These are phyloP conservation scores for Cistogaster globosa DNA, from an alignment of 2,888 invertebrate species.

Conservation along the genomic window DNA sequence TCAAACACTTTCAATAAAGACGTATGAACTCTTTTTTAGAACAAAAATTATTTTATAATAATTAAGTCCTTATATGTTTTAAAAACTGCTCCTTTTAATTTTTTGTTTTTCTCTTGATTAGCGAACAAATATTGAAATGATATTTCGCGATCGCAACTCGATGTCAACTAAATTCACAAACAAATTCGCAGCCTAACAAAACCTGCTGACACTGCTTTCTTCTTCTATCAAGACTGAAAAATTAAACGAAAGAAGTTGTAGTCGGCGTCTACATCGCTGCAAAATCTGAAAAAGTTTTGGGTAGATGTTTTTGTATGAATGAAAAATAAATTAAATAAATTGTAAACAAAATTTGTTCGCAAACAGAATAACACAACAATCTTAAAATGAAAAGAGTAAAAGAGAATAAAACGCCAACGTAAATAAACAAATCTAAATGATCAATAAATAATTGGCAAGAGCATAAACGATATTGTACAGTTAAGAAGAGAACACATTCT, in stretches of 20 bases:
- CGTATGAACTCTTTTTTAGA: not conserved
- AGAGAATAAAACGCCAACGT: constrained; percentile 16
- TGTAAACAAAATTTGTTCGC: constrained; percentile 34
- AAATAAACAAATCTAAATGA: not conserved
- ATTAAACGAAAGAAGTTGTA: constrained; percentile 34
- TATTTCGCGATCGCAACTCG: constrained; percentile 77
- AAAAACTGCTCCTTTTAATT: constrained; percentile 42
- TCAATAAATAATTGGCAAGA: not conserved
- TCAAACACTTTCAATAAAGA: not conserved
- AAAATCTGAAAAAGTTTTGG: constrained; percentile 1
- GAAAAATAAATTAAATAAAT: constrained; percentile 40
- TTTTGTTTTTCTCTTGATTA: constrained; percentile 25
- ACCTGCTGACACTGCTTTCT: constrained; percentile 72
- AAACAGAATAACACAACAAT: constrained; percentile 35
- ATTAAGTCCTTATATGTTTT: constrained; percentile 48
- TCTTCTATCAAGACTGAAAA: constrained; percentile 48
- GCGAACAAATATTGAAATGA: constrained; percentile 62
- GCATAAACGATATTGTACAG: no score
- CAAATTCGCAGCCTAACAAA: constrained; percentile 76
- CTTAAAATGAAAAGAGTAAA: constrained; percentile 20
- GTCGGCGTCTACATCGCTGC: constrained; percentile 2
- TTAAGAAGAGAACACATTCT: no score
- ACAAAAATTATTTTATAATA: constrained; percentile 31
- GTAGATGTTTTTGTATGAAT: constrained; percentile 10
- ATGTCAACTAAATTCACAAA: constrained; percentile 78